phyloP scores from a whole-genome alignment of 2,113 vertebrate genomes.

The Sinocyclocheilus grahami region DNA sequence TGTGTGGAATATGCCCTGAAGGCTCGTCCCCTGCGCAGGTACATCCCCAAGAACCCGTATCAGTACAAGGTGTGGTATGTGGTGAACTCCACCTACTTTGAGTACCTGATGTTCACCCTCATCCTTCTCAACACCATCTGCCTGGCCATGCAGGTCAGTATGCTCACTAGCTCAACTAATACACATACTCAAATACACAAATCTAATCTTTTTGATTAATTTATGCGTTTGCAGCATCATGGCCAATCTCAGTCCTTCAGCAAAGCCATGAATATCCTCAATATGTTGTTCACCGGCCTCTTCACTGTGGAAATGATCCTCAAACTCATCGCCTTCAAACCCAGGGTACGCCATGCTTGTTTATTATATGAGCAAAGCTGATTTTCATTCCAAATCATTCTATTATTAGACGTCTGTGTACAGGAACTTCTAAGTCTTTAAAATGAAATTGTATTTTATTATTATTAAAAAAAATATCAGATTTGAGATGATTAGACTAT shows the following conservation, averaged over 20 bases:
- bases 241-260: conserved; percentile 95
- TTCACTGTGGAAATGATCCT: conserved; percentile 99
- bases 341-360: conserved; percentile 84
- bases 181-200: background rate
- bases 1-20: conserved; percentile 98
- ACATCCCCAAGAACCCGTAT: conserved; percentile 98
- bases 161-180: no score
- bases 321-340: conserved; percentile 99
- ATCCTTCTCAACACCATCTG: conserved; percentile 99
- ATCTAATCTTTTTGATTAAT: conserved; percentile 3
- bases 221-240: conserved; percentile 82
- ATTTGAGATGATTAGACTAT: background rate
- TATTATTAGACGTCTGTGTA: background rate
- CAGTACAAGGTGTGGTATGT: conserved; percentile 99
- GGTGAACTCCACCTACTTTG: conserved; percentile 99
- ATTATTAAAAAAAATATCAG: background rate
- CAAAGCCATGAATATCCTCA: conserved; percentile 98
- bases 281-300: conserved; percentile 99
- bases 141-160: conserved; percentile 95
- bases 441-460: background rate
- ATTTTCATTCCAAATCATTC: background rate
- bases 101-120: conserved; percentile 99
- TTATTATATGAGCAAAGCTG: background rate
- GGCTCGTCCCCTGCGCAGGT: conserved; percentile 90
- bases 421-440: background rate